Evolutionary conservation across 2,888 invertebrate genomes (phyloP).

Genomic region (Leptura quadrifasciata): DNA sequence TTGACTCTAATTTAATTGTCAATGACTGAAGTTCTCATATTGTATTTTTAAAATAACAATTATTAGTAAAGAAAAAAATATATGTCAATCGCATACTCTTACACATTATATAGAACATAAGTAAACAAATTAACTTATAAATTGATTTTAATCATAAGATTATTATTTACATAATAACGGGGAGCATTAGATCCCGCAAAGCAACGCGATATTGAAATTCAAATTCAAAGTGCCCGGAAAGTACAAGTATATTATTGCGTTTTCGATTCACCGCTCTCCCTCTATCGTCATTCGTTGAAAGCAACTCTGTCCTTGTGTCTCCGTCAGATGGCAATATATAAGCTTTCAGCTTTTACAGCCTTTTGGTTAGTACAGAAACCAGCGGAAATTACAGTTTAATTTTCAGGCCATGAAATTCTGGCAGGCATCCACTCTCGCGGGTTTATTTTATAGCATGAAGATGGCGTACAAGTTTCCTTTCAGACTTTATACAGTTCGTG

Average conservation of each 20-base stretch:
- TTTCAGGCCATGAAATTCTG: background rate
- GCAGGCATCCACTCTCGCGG: background rate
- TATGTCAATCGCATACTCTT: too few species aligned
- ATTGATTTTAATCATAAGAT: background rate
- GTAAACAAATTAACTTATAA: background rate
- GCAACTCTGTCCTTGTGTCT: background rate
- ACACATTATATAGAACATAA: too few species aligned
- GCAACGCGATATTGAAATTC: background rate
- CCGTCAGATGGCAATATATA: conserved; percentile 1
- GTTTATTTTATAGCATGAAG: background rate
- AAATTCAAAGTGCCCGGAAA: background rate
- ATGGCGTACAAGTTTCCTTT: background rate
- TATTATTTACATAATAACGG: background rate
- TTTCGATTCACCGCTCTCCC: background rate
- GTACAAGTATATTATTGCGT: background rate
- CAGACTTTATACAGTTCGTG: too few species aligned
- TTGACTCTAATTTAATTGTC: too few species aligned
- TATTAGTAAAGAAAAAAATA: too few species aligned
- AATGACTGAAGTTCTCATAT: too few species aligned
- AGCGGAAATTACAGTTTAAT: conserved; percentile 1
- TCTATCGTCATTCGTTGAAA: background rate
- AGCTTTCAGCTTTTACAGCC: conserved; percentile 3
- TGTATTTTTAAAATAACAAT: too few species aligned
- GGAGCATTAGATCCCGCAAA: background rate
- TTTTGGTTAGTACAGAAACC: background rate